These are phyloP conservation scores for Gasterosteus nipponicus DNA, from an alignment of 2,113 vertebrate species.

Conservation along the genomic window DNA sequence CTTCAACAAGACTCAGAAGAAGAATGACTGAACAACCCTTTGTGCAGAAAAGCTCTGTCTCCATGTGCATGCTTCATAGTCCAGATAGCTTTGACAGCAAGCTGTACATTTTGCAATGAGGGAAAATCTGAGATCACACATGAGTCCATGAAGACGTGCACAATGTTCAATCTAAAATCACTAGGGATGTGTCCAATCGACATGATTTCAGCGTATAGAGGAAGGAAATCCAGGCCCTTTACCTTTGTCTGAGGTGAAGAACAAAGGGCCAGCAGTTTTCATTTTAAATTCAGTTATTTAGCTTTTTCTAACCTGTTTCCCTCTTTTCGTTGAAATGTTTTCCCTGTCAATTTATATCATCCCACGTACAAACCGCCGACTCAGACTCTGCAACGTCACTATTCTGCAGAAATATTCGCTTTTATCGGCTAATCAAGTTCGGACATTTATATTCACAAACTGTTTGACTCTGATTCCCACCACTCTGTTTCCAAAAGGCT, in stretches of 20 bases:
- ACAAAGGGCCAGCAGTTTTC: neutral
- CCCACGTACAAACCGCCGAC: neutral
- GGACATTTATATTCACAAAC: constrained; percentile 2
- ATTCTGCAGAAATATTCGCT: constrained; percentile 18
- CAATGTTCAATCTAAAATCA: neutral
- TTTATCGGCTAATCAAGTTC: neutral
- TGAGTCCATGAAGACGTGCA: neutral
- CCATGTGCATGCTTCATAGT: neutral
- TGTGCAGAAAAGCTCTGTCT: neutral
- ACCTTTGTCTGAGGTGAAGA: neutral
- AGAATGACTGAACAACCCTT: neutral
- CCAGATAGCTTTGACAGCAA: neutral
- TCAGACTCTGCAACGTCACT: constrained; percentile 3
- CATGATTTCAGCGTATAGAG: neutral
- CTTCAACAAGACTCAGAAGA: neutral
- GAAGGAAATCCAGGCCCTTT: neutral
- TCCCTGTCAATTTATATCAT: neutral
- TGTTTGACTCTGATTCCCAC: constrained; percentile 14
- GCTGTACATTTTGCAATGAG: neutral
- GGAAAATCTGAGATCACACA: neutral
- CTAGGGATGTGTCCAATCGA: neutral
- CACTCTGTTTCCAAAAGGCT: constrained; percentile 9
- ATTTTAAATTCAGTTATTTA: neutral
- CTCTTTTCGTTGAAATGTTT: neutral
- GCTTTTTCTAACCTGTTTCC: neutral